Conservation (phyloP, 2,113 vertebrate species). For the Callipepla squamata region DNA sequence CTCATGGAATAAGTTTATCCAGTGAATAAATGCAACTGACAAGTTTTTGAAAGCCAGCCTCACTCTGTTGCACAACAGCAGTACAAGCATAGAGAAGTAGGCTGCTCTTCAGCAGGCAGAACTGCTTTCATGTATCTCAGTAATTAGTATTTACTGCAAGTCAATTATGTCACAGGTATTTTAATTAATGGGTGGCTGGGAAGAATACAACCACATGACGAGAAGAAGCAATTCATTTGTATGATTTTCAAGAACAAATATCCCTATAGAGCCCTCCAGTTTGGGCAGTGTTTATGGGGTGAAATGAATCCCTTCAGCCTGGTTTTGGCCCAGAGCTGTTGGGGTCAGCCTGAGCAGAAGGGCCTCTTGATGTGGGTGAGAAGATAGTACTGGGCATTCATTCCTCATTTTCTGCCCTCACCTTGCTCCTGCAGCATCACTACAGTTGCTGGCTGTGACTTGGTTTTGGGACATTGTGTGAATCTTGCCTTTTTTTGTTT, state of each 20-base stretch:
- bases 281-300: slow-evolving; percentile 11
- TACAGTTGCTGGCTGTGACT: too few relatives aligned
- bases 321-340: not conserved
- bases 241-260: slow-evolving; percentile 49
- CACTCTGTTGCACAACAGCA: slow-evolving; percentile 36
- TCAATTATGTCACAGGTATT: slow-evolving; percentile 71
- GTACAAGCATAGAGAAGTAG: slow-evolving; percentile 7
- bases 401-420: not conserved
- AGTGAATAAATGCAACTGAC: not conserved
- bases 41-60: not conserved
- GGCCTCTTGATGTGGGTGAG: not conserved
- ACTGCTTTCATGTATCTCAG: slow-evolving; percentile 66
- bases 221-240: slow-evolving; percentile 64
- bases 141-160: slow-evolving; percentile 79
- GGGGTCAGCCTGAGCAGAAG: not conserved
- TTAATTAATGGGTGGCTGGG: slow-evolving; percentile 77
- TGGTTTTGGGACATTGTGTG: too few relatives aligned
- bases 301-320: not conserved
- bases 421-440: too few relatives aligned
- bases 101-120: slow-evolving; percentile 65
- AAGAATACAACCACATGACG: slow-evolving; percentile 62
- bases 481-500: too few relatives aligned
- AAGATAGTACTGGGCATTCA: not conserved
- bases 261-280: slow-evolving; percentile 29
- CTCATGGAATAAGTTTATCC: not conserved